Evolutionary conservation across 2,888 invertebrate genomes (phyloP), one percentile per base, ranked within the genome.

Genomic region (Nomada hirtipes): DNA sequence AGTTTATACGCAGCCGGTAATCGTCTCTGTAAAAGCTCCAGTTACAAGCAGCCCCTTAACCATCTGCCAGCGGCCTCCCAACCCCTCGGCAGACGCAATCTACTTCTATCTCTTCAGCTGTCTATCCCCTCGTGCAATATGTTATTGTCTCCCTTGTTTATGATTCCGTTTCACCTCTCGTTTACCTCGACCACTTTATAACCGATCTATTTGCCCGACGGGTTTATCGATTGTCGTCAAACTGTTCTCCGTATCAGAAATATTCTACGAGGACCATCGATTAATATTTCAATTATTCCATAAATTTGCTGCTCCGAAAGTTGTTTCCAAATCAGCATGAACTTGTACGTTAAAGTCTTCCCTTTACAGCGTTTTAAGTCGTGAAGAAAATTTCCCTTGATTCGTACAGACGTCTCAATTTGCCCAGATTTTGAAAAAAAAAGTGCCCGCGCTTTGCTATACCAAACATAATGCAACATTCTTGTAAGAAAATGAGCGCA

Each of bases 1-100:
- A 84, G 84, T 84, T 84, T 84, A 84, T 84, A 83, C 79, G 84
- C 79, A 73, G 79, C 79, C 69, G 73, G 83, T 75, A 79, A 82
- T 72, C 72, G 63, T 82, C 83, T 79, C 79, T 72, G 70, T 61
- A 79, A 79, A 69, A 79, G 79, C 79, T 83, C 76, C 64, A 70
- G 79, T 83, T 82, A 82, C 83, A 83, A 76, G 69, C 76, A 72
- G 59, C 75, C 79, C 79, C 75, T 79, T 84, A 83, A 83, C 83
- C 69, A 67, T 73, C 83, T 67, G 60, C 73, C 61, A 36, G 20
- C 65, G 67, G 29, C 20, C 44, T 7, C n/a, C 52, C 47, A 26
- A n/a, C 10, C 59, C 53, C 3, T 52, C 53, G 15, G 47, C 44
- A 15, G 3, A 18, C 20, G 20, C 20, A 57, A 4, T 26, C 50